Evolutionary conservation across 2,113 vertebrate species (phyloP), one percentile per base, ranked within the genome.

Genomic region (Lepisosteus oculatus): DNA sequence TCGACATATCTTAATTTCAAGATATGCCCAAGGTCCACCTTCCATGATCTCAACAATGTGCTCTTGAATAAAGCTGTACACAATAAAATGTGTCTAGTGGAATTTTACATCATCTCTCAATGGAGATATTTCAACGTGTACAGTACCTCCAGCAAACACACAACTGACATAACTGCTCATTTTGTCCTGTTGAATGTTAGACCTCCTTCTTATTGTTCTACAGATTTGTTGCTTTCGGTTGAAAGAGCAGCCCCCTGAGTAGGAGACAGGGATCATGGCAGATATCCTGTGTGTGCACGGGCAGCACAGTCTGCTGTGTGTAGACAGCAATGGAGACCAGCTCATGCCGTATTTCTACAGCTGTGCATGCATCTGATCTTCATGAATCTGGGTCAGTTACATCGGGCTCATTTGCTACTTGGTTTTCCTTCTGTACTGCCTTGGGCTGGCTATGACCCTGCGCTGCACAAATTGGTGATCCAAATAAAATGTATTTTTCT

Each of bases 331-430:
- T 77, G 83, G 82, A 84, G 84, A 84, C 85, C 76, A 79, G 75
- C 83, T 80, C 79, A 79, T 80, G 81, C 82, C 81, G 75, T 56
- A 83, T 88, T 83, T 83, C 78, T 77, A 84, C 85, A 43, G 29
- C 59, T 88, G 88, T 85, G 85, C 83, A 83, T 83, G 85, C 84
- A 83, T 83, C 78, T 86, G 88, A 86, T 88, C 85, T 77, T 45
- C 56, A 81, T 85, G 86, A 90, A 92, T 87, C 87, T 92, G 89
- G 90, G 90, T 87, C 90, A 91, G 81, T 86, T 78, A 88, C 83
- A 83, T 87, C 87, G 85, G 81, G 79, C 84, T 84, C 76, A 65
- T 75, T 84, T 78, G 74, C 81, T 85, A 72, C 74, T 82, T 43
- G 6, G 0, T 45, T 41, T 55, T 43, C 64, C 43, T 63, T 80